Evolutionary conservation across 2,113 vertebrate species (phyloP).

Genomic region (Halcyon malimbica): DNA sequence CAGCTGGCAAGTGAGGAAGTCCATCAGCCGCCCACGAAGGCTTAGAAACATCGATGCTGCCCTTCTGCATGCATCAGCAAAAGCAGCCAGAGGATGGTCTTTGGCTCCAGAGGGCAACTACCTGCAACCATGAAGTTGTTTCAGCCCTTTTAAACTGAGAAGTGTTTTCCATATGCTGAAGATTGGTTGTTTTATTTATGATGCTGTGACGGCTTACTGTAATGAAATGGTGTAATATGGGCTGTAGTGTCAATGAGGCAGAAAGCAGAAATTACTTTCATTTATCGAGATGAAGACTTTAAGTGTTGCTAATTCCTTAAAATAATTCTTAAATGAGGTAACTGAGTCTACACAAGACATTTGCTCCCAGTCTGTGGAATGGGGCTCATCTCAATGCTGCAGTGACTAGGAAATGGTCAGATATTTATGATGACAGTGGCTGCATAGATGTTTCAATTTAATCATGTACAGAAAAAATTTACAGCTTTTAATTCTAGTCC

Average conservation of each 20-base stretch:
- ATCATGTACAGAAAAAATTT: neutral
- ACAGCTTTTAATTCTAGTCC: neutral
- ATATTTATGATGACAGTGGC: neutral
- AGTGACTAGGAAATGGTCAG: neutral
- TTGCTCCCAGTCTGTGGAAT: neutral
- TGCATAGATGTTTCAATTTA: neutral
- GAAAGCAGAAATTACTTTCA: neutral
- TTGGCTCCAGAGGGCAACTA: neutral
- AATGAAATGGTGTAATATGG: neutral
- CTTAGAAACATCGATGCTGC: neutral
- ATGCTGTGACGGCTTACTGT: neutral
- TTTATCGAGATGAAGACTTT: neutral
- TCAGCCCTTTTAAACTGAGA: neutral
- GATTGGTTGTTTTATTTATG: neutral
- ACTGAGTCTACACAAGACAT: neutral
- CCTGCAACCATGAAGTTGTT: neutral
- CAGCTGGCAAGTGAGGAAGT: neutral
- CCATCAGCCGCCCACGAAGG: neutral
- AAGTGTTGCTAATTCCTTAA: neutral
- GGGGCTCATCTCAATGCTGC: neutral
- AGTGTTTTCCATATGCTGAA: neutral
- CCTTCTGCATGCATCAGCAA: neutral
- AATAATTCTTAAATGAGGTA: neutral
- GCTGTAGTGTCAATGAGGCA: neutral
- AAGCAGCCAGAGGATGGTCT: neutral